Evolutionary conservation across 1,140 invertebrate genomes (phyloP).

Genomic region (Amphibalanus amphitrite): DNA sequence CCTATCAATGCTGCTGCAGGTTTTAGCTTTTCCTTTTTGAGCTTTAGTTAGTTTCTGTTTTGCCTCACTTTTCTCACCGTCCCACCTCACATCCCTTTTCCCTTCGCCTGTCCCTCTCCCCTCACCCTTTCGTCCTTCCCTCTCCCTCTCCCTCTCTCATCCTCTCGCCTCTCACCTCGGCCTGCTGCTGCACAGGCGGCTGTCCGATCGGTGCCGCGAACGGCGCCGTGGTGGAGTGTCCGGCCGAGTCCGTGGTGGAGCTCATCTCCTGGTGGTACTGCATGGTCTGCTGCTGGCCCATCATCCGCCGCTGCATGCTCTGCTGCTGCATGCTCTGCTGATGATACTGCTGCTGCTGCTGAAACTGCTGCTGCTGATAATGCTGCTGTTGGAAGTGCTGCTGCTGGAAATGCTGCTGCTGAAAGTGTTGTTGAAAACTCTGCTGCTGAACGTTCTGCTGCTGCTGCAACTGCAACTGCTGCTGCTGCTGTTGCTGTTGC

Average conservation of each 20-base stretch:
- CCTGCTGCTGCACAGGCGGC: not conserved
- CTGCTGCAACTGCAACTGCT: constrained; percentile 30
- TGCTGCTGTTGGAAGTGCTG: constrained; percentile 20
- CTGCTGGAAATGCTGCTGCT: constrained; percentile 20
- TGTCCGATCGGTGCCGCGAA: not conserved
- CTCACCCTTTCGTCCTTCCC: too few species aligned
- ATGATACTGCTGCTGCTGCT: constrained; percentile 22
- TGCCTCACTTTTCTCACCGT: not conserved
- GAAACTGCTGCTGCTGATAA: constrained; percentile 25
- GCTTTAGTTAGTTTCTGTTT: too few species aligned
- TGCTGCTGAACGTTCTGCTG: constrained; percentile 20
- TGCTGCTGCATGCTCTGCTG: constrained; percentile 23
- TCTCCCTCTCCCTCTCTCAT: too few species aligned
- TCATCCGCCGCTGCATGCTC: constrained; percentile 12
- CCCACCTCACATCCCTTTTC: not conserved
- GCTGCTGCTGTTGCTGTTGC: constrained; percentile 22
- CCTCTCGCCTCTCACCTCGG: not conserved
- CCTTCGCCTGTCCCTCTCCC: too few species aligned
- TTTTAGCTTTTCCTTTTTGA: too few species aligned
- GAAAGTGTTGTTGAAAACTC: too few species aligned
- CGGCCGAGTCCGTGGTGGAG: not conserved
- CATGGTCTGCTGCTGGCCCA: not conserved
- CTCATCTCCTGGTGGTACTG: not conserved
- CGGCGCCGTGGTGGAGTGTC: not conserved
- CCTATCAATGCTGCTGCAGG: too few species aligned